These are phyloP conservation scores for Thaumatotibia leucotreta DNA, from an alignment of 1,140 invertebrate genomes.

Conservation along the genomic window DNA sequence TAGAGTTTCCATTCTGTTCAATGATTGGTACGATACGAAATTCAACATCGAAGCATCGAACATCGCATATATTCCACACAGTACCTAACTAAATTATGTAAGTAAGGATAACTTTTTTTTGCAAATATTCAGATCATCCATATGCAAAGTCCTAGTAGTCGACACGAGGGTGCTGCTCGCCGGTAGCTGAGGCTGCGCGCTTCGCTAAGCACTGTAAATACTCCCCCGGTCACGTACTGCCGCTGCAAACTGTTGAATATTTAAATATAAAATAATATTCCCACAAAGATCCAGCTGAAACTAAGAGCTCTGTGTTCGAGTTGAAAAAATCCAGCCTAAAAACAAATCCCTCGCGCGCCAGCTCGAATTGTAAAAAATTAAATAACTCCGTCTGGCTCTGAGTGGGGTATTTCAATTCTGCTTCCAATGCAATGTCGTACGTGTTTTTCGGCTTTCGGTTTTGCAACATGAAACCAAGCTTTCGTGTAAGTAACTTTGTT, in stretches of 20 bases:
- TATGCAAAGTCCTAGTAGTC: slow-evolving; percentile 33
- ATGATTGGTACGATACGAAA: no score
- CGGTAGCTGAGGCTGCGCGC: slow-evolving; percentile 36
- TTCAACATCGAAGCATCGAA: no score
- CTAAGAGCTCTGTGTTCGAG: slow-evolving; percentile 25
- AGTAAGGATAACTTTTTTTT: slow-evolving; percentile 5
- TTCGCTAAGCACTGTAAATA: slow-evolving; percentile 66
- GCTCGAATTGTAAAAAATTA: slow-evolving; percentile 16
- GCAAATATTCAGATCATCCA: slow-evolving; percentile 28
- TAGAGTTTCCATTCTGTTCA: no score
- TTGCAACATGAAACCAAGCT: background rate
- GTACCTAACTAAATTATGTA: no score
- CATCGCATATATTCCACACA: background rate
- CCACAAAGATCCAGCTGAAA: slow-evolving; percentile 44
- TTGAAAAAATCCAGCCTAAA: slow-evolving; percentile 26
- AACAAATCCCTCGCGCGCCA: slow-evolving; percentile 17
- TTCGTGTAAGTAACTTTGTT: background rate
- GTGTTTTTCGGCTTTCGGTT: background rate
- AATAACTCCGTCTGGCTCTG: slow-evolving; percentile 4
- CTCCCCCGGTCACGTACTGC: slow-evolving; percentile 58
- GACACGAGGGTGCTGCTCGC: slow-evolving; percentile 25
- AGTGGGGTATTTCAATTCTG: slow-evolving; percentile 3
- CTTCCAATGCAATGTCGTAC: background rate
- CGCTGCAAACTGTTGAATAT: slow-evolving; percentile 67
- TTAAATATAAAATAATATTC: slow-evolving; percentile 59